Percentiles rank a stretch among this genome's conserved stretches.
Conservation (phyloP, 1,140 invertebrate species). For the Oryctes rhinoceros region DNA sequence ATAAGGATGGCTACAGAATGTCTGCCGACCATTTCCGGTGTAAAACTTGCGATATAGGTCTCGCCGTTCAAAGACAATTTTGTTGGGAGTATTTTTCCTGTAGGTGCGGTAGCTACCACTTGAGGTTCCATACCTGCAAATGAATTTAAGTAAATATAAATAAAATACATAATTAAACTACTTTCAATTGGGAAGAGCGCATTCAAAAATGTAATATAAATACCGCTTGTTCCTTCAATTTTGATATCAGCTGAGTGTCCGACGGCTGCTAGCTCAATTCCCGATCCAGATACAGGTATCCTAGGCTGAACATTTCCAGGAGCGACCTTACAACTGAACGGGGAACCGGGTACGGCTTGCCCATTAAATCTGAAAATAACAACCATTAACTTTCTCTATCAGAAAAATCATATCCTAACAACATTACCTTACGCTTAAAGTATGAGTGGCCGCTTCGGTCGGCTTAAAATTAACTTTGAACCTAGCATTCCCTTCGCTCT, state of each 20-base stretch:
- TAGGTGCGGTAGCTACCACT: slow-evolving; percentile 80
- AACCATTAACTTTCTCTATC: not conserved
- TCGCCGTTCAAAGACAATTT: slow-evolving; percentile 70
- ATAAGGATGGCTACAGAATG: slow-evolving; percentile 84
- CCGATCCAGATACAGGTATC: slow-evolving; percentile 66
- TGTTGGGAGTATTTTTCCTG: slow-evolving; percentile 76
- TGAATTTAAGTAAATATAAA: slow-evolving; percentile 9
- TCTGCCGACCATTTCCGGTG: slow-evolving; percentile 84
- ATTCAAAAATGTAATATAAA: slow-evolving; percentile 36
- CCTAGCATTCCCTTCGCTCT: slow-evolving; percentile 95
- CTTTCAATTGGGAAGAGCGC: too few relatives aligned
- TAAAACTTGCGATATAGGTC: slow-evolving; percentile 78
- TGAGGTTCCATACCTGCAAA: slow-evolving; percentile 67
- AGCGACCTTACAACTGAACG: slow-evolving; percentile 83
- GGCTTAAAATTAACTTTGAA: slow-evolving; percentile 98
- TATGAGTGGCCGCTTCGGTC: slow-evolving; percentile 87
- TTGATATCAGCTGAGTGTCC: slow-evolving; percentile 66
- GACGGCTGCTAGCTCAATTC: slow-evolving; percentile 67
- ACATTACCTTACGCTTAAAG: slow-evolving; percentile 75
- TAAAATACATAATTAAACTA: not conserved
- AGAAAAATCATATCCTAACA: not conserved
- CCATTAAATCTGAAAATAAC: slow-evolving; percentile 84
- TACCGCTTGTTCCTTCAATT: slow-evolving; percentile 65
- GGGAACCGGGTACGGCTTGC: slow-evolving; percentile 91
- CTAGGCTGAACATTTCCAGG: slow-evolving; percentile 62